phyloP scores from a whole-genome alignment of 2,797 vertebrate species.

The Mustela erminea region DNA sequence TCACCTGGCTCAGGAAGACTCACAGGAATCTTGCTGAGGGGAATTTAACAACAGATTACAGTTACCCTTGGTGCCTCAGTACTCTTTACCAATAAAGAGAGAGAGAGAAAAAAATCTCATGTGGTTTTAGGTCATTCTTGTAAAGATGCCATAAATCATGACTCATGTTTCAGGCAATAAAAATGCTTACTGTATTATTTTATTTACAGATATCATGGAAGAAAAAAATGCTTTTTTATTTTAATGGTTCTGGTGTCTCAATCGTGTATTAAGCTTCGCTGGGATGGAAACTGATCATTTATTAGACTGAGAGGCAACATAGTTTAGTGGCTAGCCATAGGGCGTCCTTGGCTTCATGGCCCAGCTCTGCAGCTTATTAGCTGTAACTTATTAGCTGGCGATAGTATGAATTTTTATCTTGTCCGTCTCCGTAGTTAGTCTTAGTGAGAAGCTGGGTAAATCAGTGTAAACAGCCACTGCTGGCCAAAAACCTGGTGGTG shows the following conservation, averaged over 20 bases:
- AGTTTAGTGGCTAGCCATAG: background rate
- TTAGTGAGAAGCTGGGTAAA: background rate
- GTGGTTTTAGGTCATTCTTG: background rate
- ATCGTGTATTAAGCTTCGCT: slow-evolving; percentile 26
- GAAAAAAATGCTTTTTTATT: slow-evolving; percentile 38
- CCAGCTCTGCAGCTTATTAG: background rate
- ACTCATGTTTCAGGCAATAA: slow-evolving; percentile 37
- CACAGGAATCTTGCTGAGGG: background rate
- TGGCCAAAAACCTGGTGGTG: background rate
- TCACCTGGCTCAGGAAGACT: background rate
- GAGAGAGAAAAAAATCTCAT: background rate
- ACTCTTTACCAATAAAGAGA: background rate
- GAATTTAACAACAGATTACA: background rate
- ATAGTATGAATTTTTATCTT: background rate
- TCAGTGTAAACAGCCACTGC: background rate
- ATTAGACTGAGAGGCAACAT: background rate
- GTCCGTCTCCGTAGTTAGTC: slow-evolving; percentile 21
- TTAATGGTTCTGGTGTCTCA: slow-evolving; percentile 37
- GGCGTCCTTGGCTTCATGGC: background rate
- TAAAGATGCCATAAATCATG: slow-evolving; percentile 23
- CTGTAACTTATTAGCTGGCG: background rate
- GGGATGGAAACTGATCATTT: background rate
- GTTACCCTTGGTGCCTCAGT: background rate
- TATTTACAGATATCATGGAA: slow-evolving; percentile 63
- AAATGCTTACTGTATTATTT: slow-evolving; percentile 35